Evolutionary conservation across 2,888 invertebrate species (phyloP), one percentile per base, ranked within the genome.

Genomic region (Malthinus flaveolus): DNA sequence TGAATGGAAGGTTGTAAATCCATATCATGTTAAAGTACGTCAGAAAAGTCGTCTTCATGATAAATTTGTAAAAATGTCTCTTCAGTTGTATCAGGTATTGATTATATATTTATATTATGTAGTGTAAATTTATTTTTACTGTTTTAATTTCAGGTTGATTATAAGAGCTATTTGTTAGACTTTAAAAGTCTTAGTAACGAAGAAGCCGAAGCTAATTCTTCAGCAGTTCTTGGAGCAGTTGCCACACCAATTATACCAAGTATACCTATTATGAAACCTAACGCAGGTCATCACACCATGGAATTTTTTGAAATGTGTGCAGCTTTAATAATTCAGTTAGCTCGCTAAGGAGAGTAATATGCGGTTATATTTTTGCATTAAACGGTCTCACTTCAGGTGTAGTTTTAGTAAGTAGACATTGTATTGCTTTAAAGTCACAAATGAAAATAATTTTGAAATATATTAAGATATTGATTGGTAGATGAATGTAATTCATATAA

Each of bases 221-320:
- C 68, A 31, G 62, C 70, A 32, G 58, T 73, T 23, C 59, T 73
- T 49, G 74, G 73, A 32, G 69, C 75, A n/a, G 66, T 75, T 32
- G 72, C 77, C 1, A 78, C 78, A 0, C 77, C 77, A 7, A 72
- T 78, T 32, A 70, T 70, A 57, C 65, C 66, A 51, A 59, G 45
- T 15, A 53, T n/a, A 15, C 49, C 56, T 32, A 49, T 53, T 12
- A 57, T 59, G 33, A 66, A 66, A 46, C 49, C 60, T 33, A 61
- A 56, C 12, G 63, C 72, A 15, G 93, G 92, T 0, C 97, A 98
- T 75, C 96, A 97, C 78, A 98, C 98, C 1, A 96, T 99, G 93
- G 98, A 99, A 81, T 99, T 99, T 82, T 99, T 99, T 75, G 99
- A 99, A 82, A 99, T 99, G 97, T 99, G 99, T 80, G 97, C 99